phyloP scores from a whole-genome alignment of 2,113 vertebrate species.

The Platysternon megacephalum region DNA sequence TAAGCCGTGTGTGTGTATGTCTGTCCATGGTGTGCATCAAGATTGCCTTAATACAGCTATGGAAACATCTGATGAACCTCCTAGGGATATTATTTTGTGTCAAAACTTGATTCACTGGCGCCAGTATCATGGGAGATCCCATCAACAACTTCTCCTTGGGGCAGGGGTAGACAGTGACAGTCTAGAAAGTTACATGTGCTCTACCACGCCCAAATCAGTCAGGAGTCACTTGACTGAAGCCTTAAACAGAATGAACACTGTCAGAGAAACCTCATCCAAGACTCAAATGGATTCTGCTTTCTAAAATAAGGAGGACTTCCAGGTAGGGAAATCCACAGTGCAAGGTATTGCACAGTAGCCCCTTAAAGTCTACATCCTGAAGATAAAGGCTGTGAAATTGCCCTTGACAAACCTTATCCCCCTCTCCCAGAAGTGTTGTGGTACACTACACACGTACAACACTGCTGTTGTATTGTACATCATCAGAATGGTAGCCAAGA shows the following conservation, averaged over 20 bases:
- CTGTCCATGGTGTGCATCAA: neutral
- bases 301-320: neutral
- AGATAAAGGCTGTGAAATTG: neutral
- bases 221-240: neutral
- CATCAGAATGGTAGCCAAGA: neutral
- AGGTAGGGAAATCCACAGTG: neutral
- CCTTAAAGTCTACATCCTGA: neutral
- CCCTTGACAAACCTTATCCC: neutral
- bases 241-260: neutral
- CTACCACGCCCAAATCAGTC: neutral
- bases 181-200: neutral
- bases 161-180: neutral
- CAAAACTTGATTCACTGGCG: neutral
- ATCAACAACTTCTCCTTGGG: neutral
- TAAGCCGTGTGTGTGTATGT: too few relatives aligned
- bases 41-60: neutral
- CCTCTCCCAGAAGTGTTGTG: neutral
- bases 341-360: neutral
- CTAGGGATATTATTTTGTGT: neutral
- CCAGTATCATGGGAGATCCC: neutral
- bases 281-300: neutral
- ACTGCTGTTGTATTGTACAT: neutral
- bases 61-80: neutral
- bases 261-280: neutral
- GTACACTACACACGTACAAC: neutral